These are phyloP conservation scores for Sminthurinus signatus DNA, from an alignment of 1,140 invertebrate species.

Conservation along the genomic window DNA sequence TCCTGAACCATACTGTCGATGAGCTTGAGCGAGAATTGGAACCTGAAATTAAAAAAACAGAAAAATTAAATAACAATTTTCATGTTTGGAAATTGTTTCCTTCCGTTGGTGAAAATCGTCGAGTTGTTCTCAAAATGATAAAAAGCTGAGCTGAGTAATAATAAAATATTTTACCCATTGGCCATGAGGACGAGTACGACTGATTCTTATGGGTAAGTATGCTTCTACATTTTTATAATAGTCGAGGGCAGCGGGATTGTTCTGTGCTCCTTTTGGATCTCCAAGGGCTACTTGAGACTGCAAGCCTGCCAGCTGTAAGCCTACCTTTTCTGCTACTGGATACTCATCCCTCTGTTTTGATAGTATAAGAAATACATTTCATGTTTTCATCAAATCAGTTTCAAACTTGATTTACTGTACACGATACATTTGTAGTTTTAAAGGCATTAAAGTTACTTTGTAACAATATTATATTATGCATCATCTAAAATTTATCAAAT, in stretches of 20 bases:
- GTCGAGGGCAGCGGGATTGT: slow-evolving; percentile 59
- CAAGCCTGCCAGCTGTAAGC: slow-evolving; percentile 82
- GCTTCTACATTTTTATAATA: slow-evolving; percentile 73
- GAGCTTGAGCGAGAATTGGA: slow-evolving; percentile 75
- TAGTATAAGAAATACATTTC: too few relatives aligned
- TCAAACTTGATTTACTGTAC: too few relatives aligned
- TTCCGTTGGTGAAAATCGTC: too few relatives aligned
- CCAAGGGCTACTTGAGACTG: slow-evolving; percentile 89
- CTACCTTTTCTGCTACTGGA: slow-evolving; percentile 89
- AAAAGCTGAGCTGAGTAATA: slow-evolving; percentile 19
- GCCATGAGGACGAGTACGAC: slow-evolving; percentile 61
- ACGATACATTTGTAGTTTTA: too few relatives aligned
- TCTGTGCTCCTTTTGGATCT: slow-evolving; percentile 56
- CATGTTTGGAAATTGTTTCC: too few relatives aligned
- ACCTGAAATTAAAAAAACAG: slow-evolving; percentile 52
- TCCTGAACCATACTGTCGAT: slow-evolving; percentile 81
- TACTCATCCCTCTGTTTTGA: slow-evolving; percentile 75
- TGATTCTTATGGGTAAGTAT: slow-evolving; percentile 71
- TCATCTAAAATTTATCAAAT: not conserved
- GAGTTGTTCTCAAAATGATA: too few relatives aligned
- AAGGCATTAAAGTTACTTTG: too few relatives aligned
- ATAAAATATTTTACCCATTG: slow-evolving; percentile 67
- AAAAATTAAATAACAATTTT: too few relatives aligned
- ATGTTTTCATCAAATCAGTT: too few relatives aligned
- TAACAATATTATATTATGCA: too few relatives aligned